Conservation (phyloP, 2,888 invertebrate genomes). For the Brachyopa scutellaris region DNA sequence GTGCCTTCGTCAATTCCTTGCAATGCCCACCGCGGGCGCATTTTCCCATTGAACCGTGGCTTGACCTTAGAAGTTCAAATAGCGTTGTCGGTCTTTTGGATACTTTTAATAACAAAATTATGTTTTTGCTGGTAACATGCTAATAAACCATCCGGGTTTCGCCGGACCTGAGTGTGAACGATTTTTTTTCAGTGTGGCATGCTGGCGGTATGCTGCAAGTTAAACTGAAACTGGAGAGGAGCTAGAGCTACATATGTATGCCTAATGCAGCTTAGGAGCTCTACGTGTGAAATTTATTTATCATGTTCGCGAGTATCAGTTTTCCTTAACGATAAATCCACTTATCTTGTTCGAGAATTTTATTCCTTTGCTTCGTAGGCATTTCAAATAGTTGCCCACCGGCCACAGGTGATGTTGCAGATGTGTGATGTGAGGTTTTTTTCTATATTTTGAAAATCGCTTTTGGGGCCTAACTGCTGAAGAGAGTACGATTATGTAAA, state of each 20-base stretch:
- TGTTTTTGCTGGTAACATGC: conserved; percentile 74
- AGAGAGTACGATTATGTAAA: background rate
- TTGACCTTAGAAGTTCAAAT: conserved; percentile 65
- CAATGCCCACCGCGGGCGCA: conserved; percentile 36
- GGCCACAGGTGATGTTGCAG: conserved; percentile 22
- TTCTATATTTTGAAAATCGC: background rate
- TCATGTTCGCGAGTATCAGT: conserved; percentile 74
- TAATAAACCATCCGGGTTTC: conserved; percentile 73
- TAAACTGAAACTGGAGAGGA: conserved; percentile 14
- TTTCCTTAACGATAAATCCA: conserved; percentile 74
- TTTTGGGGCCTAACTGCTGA: background rate
- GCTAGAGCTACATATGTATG: background rate
- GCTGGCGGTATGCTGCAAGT: conserved; percentile 4
- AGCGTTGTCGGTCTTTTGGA: conserved; percentile 61
- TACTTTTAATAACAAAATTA: conserved; percentile 74
- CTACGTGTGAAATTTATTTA: conserved; percentile 74
- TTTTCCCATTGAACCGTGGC: conserved; percentile 62
- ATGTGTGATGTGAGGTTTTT: conserved; percentile 12
- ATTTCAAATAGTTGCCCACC: conserved; percentile 20
- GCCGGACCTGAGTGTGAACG: conserved; percentile 13
- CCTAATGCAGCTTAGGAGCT: conserved; percentile 28
- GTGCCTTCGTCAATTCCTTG: conserved; percentile 16
- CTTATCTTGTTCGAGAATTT: conserved; percentile 74
- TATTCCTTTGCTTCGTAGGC: conserved; percentile 47
- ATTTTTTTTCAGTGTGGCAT: conserved; percentile 30